Conservation (phyloP, 1,140 invertebrate species). For the Drosophila paulistorum region DNA sequence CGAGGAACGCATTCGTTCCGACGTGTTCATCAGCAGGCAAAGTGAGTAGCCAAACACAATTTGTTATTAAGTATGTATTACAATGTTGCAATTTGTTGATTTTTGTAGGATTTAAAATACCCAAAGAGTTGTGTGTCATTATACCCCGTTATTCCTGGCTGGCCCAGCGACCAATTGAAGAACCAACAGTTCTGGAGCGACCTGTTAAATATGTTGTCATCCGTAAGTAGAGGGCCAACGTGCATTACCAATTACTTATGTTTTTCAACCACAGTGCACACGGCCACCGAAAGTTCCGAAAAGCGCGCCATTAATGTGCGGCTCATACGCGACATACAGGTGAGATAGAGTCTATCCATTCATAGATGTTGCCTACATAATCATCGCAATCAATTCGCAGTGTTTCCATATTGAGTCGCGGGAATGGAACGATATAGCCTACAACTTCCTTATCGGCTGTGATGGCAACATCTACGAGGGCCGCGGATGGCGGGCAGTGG, state of each 20-base stretch:
- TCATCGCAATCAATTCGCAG: constrained; percentile 77
- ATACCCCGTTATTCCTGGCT: constrained; percentile 77
- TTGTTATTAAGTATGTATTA: not conserved
- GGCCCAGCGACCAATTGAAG: constrained; percentile 75
- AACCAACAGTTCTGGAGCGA: constrained; percentile 47
- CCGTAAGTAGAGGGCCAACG: constrained; percentile 48
- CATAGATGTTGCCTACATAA: no score
- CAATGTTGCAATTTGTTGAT: not conserved
- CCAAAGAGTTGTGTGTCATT: constrained; percentile 66
- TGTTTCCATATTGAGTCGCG: constrained; percentile 85
- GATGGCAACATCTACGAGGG: constrained; percentile 87
- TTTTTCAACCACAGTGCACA: constrained; percentile 76
- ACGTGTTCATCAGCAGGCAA: constrained; percentile 60
- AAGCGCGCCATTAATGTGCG: constrained; percentile 83
- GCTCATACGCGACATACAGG: constrained; percentile 83
- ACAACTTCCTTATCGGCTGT: constrained; percentile 87
- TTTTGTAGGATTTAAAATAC: constrained; percentile 70
- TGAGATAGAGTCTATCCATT: constrained; percentile 24
- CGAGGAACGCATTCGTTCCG: constrained; percentile 52
- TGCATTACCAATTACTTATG: not conserved
- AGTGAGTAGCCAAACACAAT: constrained; percentile 34
- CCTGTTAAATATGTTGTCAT: constrained; percentile 82
- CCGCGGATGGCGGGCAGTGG: constrained; percentile 87
- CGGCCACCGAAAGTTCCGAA: constrained; percentile 83
- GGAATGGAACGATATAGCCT: constrained; percentile 86